Percentiles rank a stretch among this genome's conserved stretches.
phyloP scores from a whole-genome alignment of 2,113 vertebrate genomes.

The Rhinolophus ferrumequinum region DNA sequence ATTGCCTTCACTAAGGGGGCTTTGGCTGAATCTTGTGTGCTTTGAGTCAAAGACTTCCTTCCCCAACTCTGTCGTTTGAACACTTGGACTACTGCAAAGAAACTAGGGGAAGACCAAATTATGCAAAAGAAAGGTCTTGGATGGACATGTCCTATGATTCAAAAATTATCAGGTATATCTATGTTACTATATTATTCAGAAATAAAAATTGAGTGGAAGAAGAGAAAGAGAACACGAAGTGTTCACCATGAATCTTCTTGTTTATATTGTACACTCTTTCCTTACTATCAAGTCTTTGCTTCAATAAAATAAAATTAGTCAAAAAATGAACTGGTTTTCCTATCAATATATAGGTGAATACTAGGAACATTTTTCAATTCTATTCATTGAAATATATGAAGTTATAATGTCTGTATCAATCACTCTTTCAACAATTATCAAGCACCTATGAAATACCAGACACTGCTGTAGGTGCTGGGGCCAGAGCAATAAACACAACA shows the following conservation, averaged over 20 bases:
- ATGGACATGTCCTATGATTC: background rate
- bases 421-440: background rate
- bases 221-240: conserved; percentile 10
- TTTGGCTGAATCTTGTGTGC: background rate
- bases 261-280: background rate
- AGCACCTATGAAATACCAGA: background rate
- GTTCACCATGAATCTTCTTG: background rate
- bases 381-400: background rate
- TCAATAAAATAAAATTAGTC: conserved; percentile 23
- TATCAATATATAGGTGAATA: background rate
- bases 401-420: conserved; percentile 5
- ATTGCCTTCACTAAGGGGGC: background rate
- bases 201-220: conserved; percentile 33
- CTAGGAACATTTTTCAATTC: background rate
- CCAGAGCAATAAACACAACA: background rate
- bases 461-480: background rate
- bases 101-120: background rate
- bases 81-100: background rate
- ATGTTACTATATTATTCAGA: conserved; percentile 33
- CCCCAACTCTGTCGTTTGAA: background rate
- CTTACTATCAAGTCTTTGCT: conserved; percentile 28
- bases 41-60: conserved; percentile 8
- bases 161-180: conserved; percentile 5
- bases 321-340: conserved; percentile 31
- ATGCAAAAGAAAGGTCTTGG: conserved; percentile 1